phyloP scores from a whole-genome alignment of 2,888 invertebrate species.

The Chymomyza caudatula region DNA sequence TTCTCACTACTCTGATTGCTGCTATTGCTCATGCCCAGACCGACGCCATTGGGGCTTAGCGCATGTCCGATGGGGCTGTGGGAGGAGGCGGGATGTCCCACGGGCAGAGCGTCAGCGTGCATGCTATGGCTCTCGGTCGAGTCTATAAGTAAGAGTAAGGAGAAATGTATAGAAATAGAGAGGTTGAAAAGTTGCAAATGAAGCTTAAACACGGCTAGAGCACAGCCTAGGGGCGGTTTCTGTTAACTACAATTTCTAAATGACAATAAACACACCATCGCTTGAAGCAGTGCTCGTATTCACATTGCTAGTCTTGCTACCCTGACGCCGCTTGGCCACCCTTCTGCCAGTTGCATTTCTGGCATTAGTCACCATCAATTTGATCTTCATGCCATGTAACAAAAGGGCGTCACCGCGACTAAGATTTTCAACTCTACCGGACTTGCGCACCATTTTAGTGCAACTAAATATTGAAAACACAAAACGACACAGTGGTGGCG shows the following conservation, averaged over 20 bases:
- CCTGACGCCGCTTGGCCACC: constrained; percentile 37
- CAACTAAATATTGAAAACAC: constrained; percentile 66
- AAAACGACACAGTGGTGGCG: constrained; percentile 22
- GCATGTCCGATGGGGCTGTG: constrained; percentile 71
- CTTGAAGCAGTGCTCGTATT: constrained; percentile 47
- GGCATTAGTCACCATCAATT: constrained; percentile 4
- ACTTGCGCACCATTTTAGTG: constrained; percentile 72
- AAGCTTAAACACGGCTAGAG: not conserved
- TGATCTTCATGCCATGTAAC: constrained; percentile 52
- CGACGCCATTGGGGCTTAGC: constrained; percentile 65
- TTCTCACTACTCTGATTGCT: constrained; percentile 54
- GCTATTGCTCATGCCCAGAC: constrained; percentile 67
- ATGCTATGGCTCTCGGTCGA: constrained; percentile 70
- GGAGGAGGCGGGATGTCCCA: constrained; percentile 59
- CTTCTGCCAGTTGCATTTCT: constrained; percentile 4
- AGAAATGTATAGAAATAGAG: not conserved
- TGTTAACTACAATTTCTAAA: constrained; percentile 9
- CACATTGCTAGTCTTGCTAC: constrained; percentile 44
- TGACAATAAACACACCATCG: constrained; percentile 33
- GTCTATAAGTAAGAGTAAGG: constrained; percentile 41
- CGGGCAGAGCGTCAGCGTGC: constrained; percentile 59
- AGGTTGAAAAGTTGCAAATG: not conserved
- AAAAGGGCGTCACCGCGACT: constrained; percentile 50
- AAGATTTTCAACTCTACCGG: constrained; percentile 69
- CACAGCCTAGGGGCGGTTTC: no score